A percentile compares a stretch with the other conserved stretches of the same genome.
phyloP scores from a whole-genome alignment of 2,797 vertebrate genomes.

The Neomorphus geoffroyi region DNA sequence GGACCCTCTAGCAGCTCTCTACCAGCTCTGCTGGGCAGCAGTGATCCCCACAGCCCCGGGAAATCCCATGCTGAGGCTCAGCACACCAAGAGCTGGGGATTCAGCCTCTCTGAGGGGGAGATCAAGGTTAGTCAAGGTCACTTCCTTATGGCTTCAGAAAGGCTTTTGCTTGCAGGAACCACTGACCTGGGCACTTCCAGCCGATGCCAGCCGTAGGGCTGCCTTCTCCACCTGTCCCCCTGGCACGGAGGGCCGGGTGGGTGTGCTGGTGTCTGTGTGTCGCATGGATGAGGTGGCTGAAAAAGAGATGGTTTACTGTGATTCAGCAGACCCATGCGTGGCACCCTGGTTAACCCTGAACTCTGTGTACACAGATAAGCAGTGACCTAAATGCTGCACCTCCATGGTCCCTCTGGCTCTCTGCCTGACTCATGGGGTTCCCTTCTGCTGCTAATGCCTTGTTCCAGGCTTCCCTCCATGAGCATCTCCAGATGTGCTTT shows the following conservation, averaged over 20 bases:
- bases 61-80: neutral
- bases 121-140: neutral
- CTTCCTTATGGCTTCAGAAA: neutral
- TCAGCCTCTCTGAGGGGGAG: neutral
- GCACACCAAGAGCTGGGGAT: neutral
- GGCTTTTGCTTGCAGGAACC: rapidly evolving
- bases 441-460: rapidly evolving
- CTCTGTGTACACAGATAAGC: rapidly evolving
- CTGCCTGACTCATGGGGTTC: rapidly evolving
- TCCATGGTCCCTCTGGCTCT: neutral
- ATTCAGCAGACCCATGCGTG: rapidly evolving
- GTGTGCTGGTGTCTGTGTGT: slow-evolving; percentile 84
- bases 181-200: slow-evolving; percentile 65
- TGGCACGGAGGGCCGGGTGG: slow-evolving; percentile 77
- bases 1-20: neutral
- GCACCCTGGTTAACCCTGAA: neutral
- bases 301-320: neutral
- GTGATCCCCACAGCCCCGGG: neutral
- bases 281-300: slow-evolving; percentile 84
- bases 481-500: neutral
- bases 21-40: neutral
- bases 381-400: rapidly evolving
- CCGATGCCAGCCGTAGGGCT: slow-evolving; percentile 75
- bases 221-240: slow-evolving; percentile 78
- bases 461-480: neutral